A percentile compares a stretch with the other conserved stretches of the same genome.
phyloP scores from a whole-genome alignment of 92 coral and sea anemone species.

The Palythoa grandiflora region DNA sequence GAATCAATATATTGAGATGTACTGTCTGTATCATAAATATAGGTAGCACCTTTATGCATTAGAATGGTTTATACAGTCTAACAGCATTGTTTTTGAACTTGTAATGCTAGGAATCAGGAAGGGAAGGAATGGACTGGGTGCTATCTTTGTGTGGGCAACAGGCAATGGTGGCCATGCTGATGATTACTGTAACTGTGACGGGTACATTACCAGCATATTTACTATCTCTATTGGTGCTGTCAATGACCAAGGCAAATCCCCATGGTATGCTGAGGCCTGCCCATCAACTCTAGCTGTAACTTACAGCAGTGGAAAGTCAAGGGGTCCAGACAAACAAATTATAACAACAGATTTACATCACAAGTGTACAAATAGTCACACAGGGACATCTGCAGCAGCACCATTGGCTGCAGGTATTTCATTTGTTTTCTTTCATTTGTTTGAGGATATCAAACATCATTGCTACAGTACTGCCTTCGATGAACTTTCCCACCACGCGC shows the following conservation, averaged over 20 bases:
- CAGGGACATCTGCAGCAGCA: conserved; percentile 99
- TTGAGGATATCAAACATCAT: not conserved
- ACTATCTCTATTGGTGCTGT: conserved; percentile 97
- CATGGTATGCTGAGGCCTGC: conserved; percentile 99
- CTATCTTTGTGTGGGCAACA: conserved; percentile 99
- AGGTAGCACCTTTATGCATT: too few relatives aligned
- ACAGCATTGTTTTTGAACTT: not conserved
- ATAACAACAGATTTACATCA: conserved; percentile 91
- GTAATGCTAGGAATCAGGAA: conserved; percentile 78
- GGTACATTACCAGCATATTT: conserved; percentile 95
- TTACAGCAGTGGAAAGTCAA: conserved; percentile 90
- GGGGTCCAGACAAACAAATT: conserved; percentile 82
- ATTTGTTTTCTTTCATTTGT: not conserved
- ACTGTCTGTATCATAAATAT: too few relatives aligned
- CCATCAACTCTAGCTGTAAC: conserved; percentile 98
- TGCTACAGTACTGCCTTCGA: too few relatives aligned
- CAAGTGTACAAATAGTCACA: conserved; percentile 87
- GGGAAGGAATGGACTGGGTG: conserved; percentile 95
- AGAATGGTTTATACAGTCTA: too few relatives aligned
- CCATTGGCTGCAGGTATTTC: conserved; percentile 97
- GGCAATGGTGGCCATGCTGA: conserved; percentile 95
- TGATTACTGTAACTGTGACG: conserved; percentile 99
- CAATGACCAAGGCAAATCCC: conserved; percentile 95
- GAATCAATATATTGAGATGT: too few relatives aligned
- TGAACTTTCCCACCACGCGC: too few relatives aligned